Conservation (phyloP, 2,113 vertebrate genomes). For the Tor tambroides region DNA sequence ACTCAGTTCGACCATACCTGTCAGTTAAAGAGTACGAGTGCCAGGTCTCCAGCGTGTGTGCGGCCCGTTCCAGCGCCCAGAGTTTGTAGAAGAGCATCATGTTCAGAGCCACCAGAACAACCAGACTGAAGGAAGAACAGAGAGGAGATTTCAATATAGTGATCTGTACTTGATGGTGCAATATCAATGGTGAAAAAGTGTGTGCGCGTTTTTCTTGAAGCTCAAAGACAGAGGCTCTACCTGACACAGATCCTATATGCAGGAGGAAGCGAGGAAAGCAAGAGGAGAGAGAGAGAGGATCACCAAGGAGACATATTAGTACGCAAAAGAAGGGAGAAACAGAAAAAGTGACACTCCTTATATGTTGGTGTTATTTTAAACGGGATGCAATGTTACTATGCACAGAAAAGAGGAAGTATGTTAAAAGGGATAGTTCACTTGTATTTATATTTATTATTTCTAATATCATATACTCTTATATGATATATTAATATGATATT, state of each 20-base stretch:
- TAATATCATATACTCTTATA: background rate
- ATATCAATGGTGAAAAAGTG: background rate
- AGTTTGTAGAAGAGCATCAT: no score
- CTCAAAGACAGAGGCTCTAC: constrained; percentile 69
- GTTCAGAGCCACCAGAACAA: no score
- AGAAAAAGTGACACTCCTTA: background rate
- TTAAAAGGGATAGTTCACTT: background rate
- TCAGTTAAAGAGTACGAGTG: no score
- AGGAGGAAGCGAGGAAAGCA: constrained; percentile 57
- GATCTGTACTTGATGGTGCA: no score
- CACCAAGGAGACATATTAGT: constrained; percentile 60
- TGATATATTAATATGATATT: no score
- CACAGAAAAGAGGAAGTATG: background rate
- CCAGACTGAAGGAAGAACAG: no score
- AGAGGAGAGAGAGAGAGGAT: constrained; percentile 59
- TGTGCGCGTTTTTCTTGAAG: background rate
- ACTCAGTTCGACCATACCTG: no score
- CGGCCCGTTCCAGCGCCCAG: no score
- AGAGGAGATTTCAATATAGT: no score
- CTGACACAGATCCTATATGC: constrained; percentile 88
- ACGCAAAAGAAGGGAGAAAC: constrained; percentile 58
- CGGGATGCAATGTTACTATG: background rate
- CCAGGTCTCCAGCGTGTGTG: no score
- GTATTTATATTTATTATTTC: background rate
- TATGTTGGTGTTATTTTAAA: background rate